Conservation (phyloP, 1,140 invertebrate species). For the Trichonephila clavipes region DNA sequence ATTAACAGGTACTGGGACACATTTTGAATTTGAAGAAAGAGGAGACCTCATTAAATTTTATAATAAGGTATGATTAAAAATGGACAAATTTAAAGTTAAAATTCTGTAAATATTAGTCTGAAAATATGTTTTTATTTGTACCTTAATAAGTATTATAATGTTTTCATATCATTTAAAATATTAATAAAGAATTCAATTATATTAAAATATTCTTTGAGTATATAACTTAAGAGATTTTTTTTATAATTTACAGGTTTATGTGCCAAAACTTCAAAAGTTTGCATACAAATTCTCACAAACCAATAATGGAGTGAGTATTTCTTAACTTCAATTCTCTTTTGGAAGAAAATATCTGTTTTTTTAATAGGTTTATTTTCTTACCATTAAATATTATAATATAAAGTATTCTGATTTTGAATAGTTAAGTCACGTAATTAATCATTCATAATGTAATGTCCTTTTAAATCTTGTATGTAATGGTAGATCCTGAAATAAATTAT, state of each 20-base stretch:
- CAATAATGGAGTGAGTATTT: slow-evolving; percentile 78
- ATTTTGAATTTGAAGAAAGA: slow-evolving; percentile 84
- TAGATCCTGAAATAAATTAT: no score
- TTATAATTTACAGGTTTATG: slow-evolving; percentile 85
- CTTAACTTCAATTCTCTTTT: no score
- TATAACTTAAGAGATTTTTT: not conserved
- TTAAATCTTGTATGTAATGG: no score
- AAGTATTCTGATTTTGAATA: no score
- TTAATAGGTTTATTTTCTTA: no score
- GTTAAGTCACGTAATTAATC: no score
- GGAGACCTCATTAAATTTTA: slow-evolving; percentile 97
- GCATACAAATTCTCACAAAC: slow-evolving; percentile 87
- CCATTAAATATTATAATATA: no score
- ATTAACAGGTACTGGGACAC: slow-evolving; percentile 84
- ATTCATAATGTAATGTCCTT: no score
- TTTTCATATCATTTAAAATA: not conserved
- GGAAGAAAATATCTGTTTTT: no score
- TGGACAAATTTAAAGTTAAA: not conserved
- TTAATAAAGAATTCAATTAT: not conserved
- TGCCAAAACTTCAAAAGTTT: slow-evolving; percentile 90
- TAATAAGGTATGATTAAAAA: slow-evolving; percentile 84
- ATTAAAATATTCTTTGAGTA: not conserved
- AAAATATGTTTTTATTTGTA: not conserved
- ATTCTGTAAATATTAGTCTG: not conserved
- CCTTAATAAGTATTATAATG: not conserved